Evolutionary conservation across 2,797 vertebrate species (phyloP).

Genomic region (Sebastiscus albofasciatus): DNA sequence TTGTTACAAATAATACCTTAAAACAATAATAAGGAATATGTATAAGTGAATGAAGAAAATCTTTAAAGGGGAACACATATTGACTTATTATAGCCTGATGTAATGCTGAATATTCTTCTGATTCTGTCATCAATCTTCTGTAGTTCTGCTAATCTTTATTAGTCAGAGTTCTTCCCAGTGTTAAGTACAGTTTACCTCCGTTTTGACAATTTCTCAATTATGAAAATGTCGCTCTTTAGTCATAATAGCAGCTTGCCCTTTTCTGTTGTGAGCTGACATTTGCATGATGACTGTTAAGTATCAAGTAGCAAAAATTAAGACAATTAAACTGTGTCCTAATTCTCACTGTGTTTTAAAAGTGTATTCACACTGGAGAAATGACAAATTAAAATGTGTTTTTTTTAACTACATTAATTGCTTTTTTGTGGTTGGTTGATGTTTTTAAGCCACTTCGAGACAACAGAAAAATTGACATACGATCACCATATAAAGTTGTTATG

Average conservation of each 20-base stretch:
- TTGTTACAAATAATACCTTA: background rate
- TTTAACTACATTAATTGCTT: background rate
- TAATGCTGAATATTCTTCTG: background rate
- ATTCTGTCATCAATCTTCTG: background rate
- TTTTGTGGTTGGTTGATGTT: background rate
- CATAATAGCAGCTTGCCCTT: background rate
- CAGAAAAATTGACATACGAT: background rate
- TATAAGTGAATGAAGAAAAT: background rate
- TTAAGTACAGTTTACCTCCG: background rate
- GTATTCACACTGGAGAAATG: background rate
- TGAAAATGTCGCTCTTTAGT: slow-evolving; percentile 1
- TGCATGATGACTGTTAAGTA: background rate
- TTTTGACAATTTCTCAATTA: slow-evolving; percentile 2
- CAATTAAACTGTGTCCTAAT: background rate
- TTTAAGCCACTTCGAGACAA: background rate
- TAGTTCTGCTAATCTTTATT: background rate
- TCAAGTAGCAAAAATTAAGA: background rate
- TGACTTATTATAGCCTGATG: background rate
- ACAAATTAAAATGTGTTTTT: background rate
- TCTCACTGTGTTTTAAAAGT: background rate
- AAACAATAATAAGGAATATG: background rate
- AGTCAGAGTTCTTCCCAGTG: background rate
- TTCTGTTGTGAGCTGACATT: slow-evolving; percentile 12
- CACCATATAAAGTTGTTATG: background rate
- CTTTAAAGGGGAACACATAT: too few species aligned